These are phyloP conservation scores for Larimichthys polyactis DNA, from an alignment of 2,113 vertebrate genomes.

Conservation along the genomic window DNA sequence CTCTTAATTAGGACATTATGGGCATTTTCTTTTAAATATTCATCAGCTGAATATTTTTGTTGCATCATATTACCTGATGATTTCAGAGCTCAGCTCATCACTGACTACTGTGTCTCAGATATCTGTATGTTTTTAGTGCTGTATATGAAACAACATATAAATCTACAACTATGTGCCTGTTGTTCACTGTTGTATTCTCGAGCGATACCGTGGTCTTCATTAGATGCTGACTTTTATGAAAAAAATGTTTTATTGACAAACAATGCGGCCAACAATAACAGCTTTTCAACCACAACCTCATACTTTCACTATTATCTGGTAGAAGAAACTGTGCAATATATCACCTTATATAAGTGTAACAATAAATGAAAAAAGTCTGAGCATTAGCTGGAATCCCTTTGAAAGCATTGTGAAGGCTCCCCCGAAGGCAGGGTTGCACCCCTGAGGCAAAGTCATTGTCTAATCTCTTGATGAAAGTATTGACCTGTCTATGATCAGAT, in stretches of 20 bases:
- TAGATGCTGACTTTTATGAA: background rate
- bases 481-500: conserved; percentile 59
- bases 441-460: conserved; percentile 28
- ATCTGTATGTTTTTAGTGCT: background rate
- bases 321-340: conserved; percentile 11
- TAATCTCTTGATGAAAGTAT: conserved; percentile 65
- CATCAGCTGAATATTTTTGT: background rate
- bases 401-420: conserved; percentile 14
- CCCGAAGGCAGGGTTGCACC: conserved; percentile 16
- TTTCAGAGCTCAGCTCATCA: background rate
- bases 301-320: conserved; percentile 8
- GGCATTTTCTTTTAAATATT: background rate
- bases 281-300: background rate
- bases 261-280: background rate
- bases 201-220: conserved; percentile 16
- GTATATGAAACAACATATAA: background rate
- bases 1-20: no score
- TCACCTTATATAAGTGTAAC: conserved; percentile 6
- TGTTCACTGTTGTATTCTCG: background rate
- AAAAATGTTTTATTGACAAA: background rate
- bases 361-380: conserved; percentile 23
- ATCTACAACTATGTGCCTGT: background rate
- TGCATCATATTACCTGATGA: background rate
- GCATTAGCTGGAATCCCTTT: conserved; percentile 24
- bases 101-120: background rate